Base-by-base conservation (phyloP, 1,140 invertebrate species). In the Diachasmimorpha longicaudata region DNA sequence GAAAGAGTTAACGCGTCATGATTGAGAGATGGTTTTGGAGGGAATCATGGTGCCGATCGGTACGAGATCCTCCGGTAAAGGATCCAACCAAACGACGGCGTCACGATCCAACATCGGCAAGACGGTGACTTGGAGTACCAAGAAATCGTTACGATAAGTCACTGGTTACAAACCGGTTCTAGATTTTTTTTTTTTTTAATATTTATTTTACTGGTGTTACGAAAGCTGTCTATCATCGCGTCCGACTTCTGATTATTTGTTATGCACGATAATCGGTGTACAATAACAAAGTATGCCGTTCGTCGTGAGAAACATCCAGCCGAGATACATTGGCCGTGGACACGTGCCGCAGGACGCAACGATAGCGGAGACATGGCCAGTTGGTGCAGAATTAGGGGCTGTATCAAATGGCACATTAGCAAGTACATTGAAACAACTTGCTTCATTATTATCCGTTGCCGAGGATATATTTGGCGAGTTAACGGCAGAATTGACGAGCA, bases 401-500 rank as follows among this genome's bases (percentile, higher is more conserved):
- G 89, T 90, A 39, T 86, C 89, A 58, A 91, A 91, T 77, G 90
- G 90, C 21, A 89, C 90, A 39, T 82, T 92, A 23, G 84, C 90
- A 31, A 87, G 85, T 63, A 89, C 89, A 42, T 83, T 92, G 58
- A 88, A 89, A 73, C 91, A 92, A 82, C 83, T 92, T 70, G 90
- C 90, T 3, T 90, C 90, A 37, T 77, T 92, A 39, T 87, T 91
- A 16, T 80, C 86, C 74, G 85, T 85, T 76, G 91, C 91, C 21
- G 90, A 92, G 81, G 90, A 91, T 77, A 87, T 92, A 39, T 91
- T 91, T 81, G 88, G 87, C 76, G 89, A 90, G 69, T 84, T 92
- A 42, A 88, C 90, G 21, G 84, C 86, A 37, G 89, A 92, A 77
- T 84, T 91, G 77, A 88, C 88, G 73, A 83, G 83, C 68, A 83